Conservation (phyloP, 2,113 vertebrate species). For the Desmodus rotundus region DNA sequence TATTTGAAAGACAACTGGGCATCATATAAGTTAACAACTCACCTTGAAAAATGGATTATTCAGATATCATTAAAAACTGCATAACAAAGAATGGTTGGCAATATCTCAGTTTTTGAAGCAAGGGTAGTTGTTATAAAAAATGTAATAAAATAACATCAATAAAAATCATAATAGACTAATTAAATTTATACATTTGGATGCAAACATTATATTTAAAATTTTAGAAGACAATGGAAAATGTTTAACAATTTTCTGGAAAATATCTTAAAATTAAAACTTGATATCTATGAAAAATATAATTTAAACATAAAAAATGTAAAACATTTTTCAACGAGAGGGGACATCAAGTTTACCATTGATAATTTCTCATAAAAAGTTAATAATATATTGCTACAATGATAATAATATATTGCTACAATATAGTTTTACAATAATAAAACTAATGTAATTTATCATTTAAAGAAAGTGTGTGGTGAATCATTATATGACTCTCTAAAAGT, state of each 20-base stretch:
- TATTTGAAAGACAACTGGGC: neutral
- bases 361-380: neutral
- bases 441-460: neutral
- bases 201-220: neutral
- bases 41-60: neutral
- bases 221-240: neutral
- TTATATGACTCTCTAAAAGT: slow-evolving; percentile 31
- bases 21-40: neutral
- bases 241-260: neutral
- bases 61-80: neutral
- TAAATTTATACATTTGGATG: neutral
- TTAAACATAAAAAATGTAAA: neutral
- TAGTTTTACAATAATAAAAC: neutral
- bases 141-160: neutral
- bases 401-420: neutral
- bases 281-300: neutral
- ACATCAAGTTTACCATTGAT: neutral
- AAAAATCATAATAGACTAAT: neutral
- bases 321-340: neutral
- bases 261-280: neutral
- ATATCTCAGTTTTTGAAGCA: neutral
- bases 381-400: neutral
- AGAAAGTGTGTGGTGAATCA: neutral
- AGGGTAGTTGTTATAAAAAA: neutral
- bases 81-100: neutral